A percentile compares a stretch with the other conserved stretches of the same genome.
phyloP scores from a whole-genome alignment of 2,888 invertebrate species.

The Cepaea hortensis region DNA sequence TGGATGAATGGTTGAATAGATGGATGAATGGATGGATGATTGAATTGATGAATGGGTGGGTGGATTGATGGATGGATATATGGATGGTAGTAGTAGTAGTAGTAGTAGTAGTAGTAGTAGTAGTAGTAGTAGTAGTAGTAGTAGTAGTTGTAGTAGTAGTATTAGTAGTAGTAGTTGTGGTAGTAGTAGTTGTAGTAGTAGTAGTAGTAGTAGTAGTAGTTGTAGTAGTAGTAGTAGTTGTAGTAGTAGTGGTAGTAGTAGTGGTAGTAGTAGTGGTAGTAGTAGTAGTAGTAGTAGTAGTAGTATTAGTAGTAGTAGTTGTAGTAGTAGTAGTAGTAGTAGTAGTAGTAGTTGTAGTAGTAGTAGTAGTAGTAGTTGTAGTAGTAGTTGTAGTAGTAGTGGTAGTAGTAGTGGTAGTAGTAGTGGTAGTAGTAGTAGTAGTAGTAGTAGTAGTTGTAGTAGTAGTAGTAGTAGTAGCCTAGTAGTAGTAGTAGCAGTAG shows the following conservation, averaged over 20 bases:
- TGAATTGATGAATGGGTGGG: too few species aligned
- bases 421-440: too few species aligned
- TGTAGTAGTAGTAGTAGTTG: constrained; percentile 18
- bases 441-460: too few species aligned
- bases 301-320: constrained; percentile 29
- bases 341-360: too few species aligned
- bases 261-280: constrained; percentile 23
- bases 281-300: constrained; percentile 36
- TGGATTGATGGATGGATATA: too few species aligned
- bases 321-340: background rate
- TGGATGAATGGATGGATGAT: too few species aligned
- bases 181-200: constrained; percentile 32
- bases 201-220: constrained; percentile 27
- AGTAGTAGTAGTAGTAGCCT: too few species aligned
- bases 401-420: too few species aligned
- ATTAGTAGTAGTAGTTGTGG: constrained; percentile 28
- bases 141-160: constrained; percentile 32
- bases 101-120: constrained; percentile 35
- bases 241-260: constrained; percentile 30
- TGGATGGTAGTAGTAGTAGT: constrained; percentile 4
- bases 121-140: constrained; percentile 26
- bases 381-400: too few species aligned
- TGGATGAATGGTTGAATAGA: too few species aligned
- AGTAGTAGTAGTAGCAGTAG: background rate
- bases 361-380: too few species aligned